Evolutionary conservation across 2,797 vertebrate species (phyloP).

Genomic region (Carduelis carduelis): DNA sequence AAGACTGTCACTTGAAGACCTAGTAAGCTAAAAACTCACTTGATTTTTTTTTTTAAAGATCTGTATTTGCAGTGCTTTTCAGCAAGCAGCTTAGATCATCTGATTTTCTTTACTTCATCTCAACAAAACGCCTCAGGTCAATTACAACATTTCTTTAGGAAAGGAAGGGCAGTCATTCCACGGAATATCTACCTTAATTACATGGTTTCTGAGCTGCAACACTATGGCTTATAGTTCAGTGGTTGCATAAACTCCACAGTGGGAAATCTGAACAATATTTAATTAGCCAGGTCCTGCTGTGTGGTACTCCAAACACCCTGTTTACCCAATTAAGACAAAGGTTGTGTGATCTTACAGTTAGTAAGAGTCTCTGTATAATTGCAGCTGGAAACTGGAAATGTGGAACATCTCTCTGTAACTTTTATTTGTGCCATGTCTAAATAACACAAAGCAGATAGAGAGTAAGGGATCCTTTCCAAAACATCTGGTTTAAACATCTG

Average conservation of each 20-base stretch:
- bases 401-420: background rate
- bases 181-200: constrained; percentile 29
- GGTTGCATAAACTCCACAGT: constrained; percentile 21
- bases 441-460: background rate
- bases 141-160: background rate
- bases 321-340: constrained; percentile 53
- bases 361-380: background rate
- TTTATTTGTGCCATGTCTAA: background rate
- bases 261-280: constrained; percentile 39
- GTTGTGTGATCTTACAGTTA: background rate
- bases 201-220: constrained; percentile 9
- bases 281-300: constrained; percentile 45
- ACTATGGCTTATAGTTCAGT: background rate
- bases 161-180: background rate
- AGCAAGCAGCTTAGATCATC: background rate
- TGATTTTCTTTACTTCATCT: background rate
- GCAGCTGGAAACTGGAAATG: background rate
- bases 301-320: constrained; percentile 17
- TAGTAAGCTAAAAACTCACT: background rate
- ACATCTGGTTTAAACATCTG: background rate
- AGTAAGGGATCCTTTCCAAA: background rate
- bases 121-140: background rate
- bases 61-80: background rate
- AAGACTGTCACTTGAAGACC: background rate
- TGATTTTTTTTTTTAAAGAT: background rate